A percentile compares a stretch with the other conserved stretches of the same genome.
These are phyloP conservation scores for Cynopterus sphinx DNA, from an alignment of 2,797 vertebrate species.

Conservation along the genomic window DNA sequence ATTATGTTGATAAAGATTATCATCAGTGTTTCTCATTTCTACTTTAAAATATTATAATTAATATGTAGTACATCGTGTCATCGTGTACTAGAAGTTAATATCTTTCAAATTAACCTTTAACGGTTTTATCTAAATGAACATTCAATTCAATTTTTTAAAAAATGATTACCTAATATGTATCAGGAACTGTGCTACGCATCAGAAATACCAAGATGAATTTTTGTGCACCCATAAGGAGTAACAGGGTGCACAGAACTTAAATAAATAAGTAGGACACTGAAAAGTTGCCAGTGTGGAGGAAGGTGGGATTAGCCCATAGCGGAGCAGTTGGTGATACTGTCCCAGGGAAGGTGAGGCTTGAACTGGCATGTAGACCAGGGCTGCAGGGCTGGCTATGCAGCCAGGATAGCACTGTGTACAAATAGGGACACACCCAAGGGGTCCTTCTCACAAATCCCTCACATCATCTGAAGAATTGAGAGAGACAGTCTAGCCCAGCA, in stretches of 20 bases:
- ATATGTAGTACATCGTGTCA: neutral
- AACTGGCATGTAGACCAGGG: too few species aligned
- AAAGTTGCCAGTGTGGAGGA: neutral
- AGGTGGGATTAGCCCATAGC: neutral
- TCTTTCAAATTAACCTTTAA: neutral
- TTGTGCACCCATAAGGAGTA: neutral
- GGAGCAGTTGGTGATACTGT: neutral
- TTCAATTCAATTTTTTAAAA: neutral
- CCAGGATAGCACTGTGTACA: neutral
- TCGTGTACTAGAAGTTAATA: neutral
- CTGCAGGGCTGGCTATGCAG: neutral
- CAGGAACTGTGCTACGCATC: neutral
- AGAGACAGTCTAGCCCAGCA: neutral
- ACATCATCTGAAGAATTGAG: neutral
- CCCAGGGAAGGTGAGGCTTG: neutral
- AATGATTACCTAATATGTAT: neutral
- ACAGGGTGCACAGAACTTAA: neutral
- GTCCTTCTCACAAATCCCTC: neutral
- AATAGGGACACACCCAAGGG: fast-evolving
- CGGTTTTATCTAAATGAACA: neutral
- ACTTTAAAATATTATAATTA: neutral
- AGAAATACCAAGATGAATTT: neutral
- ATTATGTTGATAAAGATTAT: neutral
- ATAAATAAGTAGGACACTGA: neutral
- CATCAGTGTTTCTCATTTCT: conserved; percentile 27